Base-by-base conservation (phyloP, 2,888 invertebrate species). In the Cepaea hortensis region DNA sequence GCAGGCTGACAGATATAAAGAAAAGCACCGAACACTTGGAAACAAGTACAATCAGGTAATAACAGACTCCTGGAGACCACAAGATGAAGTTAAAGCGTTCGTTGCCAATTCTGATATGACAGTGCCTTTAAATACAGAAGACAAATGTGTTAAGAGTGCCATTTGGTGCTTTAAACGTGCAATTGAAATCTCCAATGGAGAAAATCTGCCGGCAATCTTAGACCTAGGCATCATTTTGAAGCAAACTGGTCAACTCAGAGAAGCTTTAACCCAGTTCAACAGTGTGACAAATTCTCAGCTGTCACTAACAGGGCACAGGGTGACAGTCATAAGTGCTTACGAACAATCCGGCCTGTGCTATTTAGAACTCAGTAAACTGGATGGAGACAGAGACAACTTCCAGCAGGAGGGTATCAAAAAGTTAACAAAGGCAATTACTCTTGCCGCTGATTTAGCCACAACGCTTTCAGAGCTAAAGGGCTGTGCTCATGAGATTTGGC, bases 331-430 rank as follows among this genome's bases (percentile, higher is more conserved):
- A 20, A 70, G 70, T 18, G 77, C 85, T 1, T 79, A 68, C 61
- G 85, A 85, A 68, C 72, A 77, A 79, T 65, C 77, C 9, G 85
- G 85, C 5, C 68, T 79, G 1, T 85, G 85, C 23, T 79, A 76
- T 20, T 55, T 85, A 35, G 70, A 85, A 50, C 82, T 82, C 0
- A 61, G 55, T 23, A 82, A 70, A 35, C 11, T 15, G 13, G 72
- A 82, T 35, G 35, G 13, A 3, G n/a, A 73, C 46, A 50, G 23
- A 3, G 65, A 20, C 11, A 35, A 68, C 20, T 68, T 62, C n/a
- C 35, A 79, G 3, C 23, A 79, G 18, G 73, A 84, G 0, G 84
- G n/a, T 0, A 18, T 79, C 23, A 79, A 70, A 18, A 77, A 79
- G 48, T 11, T 85, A 18, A 75, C 76, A 70, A 48, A 55, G 23